Evolutionary conservation across 2,888 invertebrate genomes (phyloP).

Genomic region (Eledona agricola): DNA sequence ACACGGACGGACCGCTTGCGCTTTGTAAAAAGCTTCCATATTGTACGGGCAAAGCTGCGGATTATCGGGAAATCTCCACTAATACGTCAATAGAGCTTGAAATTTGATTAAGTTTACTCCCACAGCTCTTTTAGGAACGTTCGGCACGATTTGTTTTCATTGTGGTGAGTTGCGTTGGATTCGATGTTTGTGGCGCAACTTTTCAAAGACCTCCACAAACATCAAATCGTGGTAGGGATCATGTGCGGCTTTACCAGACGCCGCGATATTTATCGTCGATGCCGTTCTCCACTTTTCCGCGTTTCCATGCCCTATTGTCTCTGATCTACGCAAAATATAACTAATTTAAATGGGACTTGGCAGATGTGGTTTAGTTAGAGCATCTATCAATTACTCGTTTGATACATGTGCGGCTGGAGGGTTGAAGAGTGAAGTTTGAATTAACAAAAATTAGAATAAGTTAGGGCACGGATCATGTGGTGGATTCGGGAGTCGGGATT

Average conservation of each 20-base stretch:
- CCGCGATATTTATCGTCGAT: constrained; percentile 36
- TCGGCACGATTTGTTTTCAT: constrained; percentile 43
- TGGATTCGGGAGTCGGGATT: constrained; percentile 39
- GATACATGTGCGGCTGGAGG: constrained; percentile 15
- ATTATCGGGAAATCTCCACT: constrained; percentile 60
- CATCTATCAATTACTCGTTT: constrained; percentile 23
- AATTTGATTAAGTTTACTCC: constrained; percentile 61
- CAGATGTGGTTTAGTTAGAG: constrained; percentile 3
- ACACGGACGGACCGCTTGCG: constrained; percentile 1
- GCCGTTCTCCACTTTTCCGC: constrained; percentile 1
- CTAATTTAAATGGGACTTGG: constrained; percentile 3
- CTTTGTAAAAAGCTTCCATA: constrained; percentile 23
- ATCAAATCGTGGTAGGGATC: constrained; percentile 37
- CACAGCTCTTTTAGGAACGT: constrained; percentile 50
- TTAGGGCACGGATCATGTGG: constrained; percentile 31
- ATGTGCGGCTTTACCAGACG: constrained; percentile 34
- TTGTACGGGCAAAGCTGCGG: constrained; percentile 39
- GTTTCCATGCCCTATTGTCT: constrained; percentile 3
- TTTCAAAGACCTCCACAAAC: constrained; percentile 34
- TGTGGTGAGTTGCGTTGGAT: constrained; percentile 17
- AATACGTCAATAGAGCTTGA: constrained; percentile 62
- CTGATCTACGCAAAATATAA: too few relatives aligned
- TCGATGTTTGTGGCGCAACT: constrained; percentile 8
- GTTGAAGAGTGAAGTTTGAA: constrained; percentile 14
- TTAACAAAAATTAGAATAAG: constrained; percentile 35